phyloP scores from a whole-genome alignment of 2,113 vertebrate genomes.

The Hucho hucho region DNA sequence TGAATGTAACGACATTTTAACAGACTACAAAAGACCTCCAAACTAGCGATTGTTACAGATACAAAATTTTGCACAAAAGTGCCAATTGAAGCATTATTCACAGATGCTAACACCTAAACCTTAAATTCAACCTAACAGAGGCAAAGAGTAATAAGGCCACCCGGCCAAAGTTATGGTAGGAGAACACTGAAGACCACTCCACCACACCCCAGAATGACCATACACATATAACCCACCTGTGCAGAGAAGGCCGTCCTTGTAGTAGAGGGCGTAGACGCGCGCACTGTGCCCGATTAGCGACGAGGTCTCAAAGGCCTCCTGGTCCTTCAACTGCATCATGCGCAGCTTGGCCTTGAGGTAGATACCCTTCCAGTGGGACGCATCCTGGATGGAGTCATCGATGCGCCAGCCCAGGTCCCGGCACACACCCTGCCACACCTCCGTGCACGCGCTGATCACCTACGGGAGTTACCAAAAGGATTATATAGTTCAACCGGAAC shows the following conservation, averaged over 20 bases:
- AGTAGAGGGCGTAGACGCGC: slow-evolving; percentile 97
- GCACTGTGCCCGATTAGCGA: slow-evolving; percentile 98
- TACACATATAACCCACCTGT: slow-evolving; percentile 80
- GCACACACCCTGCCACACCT: slow-evolving; percentile 98
- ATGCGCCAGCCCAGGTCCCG: slow-evolving; percentile 93
- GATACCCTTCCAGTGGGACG: slow-evolving; percentile 91
- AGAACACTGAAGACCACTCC: too few species aligned
- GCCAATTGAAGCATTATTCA: too few species aligned
- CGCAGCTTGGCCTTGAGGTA: slow-evolving; percentile 93
- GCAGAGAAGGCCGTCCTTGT: slow-evolving; percentile 96
- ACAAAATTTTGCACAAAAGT: too few species aligned
- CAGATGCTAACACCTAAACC: too few species aligned
- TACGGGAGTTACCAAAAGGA: slow-evolving; percentile 7
- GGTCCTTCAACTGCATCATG: slow-evolving; percentile 91
- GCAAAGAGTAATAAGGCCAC: too few species aligned
- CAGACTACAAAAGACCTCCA: too few species aligned
- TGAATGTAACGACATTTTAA: too few species aligned
- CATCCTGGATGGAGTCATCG: slow-evolving; percentile 92
- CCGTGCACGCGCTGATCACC: slow-evolving; percentile 93
- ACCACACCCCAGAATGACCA: too few species aligned
- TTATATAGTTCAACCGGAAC: too few species aligned
- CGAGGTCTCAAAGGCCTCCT: slow-evolving; percentile 96
- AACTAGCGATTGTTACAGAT: too few species aligned
- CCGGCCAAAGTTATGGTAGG: too few species aligned
- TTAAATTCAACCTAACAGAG: too few species aligned